phyloP scores from a whole-genome alignment of 1,140 invertebrate genomes.

The Drosophila azteca region DNA sequence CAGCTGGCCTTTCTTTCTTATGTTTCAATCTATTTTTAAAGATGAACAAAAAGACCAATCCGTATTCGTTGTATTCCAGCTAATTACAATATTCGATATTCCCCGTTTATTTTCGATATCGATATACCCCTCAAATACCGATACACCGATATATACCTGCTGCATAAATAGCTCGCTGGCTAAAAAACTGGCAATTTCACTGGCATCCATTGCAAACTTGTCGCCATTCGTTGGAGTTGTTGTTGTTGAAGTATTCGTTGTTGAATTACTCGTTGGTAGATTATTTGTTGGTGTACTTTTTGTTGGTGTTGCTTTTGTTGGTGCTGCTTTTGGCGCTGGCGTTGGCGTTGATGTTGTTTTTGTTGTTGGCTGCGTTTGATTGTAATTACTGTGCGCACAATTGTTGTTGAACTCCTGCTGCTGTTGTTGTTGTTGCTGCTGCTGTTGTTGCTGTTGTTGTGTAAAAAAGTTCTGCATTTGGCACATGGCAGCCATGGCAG shows the following conservation, averaged over 20 bases:
- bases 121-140: constrained; percentile 1
- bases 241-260: constrained; percentile 16
- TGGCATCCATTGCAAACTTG: constrained; percentile 87
- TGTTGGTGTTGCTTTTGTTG: constrained; percentile 26
- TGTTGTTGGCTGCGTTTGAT: constrained; percentile 50
- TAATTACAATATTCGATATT: too few species aligned
- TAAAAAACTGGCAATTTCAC: constrained; percentile 91
- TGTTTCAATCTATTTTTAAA: constrained; percentile 20
- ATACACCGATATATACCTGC: constrained; percentile 85
- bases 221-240: constrained; percentile 36
- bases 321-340: constrained; percentile 2
- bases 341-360: constrained; percentile 3
- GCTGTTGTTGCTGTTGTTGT: constrained; percentile 58
- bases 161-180: constrained; percentile 92
- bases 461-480: constrained; percentile 77
- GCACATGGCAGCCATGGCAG: constrained; percentile 72
- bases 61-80: constrained; percentile 13
- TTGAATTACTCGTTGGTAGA: constrained; percentile 9
- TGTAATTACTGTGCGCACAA: constrained; percentile 59
- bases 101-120: constrained; percentile 2
- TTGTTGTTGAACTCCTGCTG: constrained; percentile 53
- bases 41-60: constrained; percentile 46
- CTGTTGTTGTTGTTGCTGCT: constrained; percentile 32
- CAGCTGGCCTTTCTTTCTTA: constrained; percentile 4
- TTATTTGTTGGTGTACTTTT: constrained; percentile 28